A percentile compares a stretch with the other conserved stretches of the same genome.
These are phyloP conservation scores for Astreopora myriophthalma DNA, from an alignment of 64 coral and sea anemone species.

Conservation along the genomic window DNA sequence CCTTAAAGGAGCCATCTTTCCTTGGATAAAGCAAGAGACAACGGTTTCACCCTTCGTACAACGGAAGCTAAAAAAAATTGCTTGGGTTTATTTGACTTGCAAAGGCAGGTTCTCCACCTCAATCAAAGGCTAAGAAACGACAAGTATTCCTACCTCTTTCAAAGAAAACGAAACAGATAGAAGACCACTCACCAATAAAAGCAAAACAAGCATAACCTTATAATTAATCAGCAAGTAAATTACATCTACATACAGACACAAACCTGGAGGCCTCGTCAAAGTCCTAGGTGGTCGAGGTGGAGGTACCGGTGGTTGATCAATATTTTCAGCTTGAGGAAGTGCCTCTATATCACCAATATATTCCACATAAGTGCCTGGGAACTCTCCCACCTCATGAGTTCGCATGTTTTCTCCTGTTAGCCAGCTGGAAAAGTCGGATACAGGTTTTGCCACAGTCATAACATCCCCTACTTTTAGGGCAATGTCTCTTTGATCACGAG, in stretches of 20 bases:
- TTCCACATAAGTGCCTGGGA: conserved; percentile 85
- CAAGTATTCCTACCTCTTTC: background rate
- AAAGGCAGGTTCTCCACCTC: background rate
- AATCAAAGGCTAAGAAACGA: background rate
- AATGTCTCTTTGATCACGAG: conserved; percentile 76
- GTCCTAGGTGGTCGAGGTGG: conserved; percentile 70
- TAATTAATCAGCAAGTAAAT: background rate
- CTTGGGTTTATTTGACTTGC: background rate
- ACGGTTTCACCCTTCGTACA: too few relatives aligned
- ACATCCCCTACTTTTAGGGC: conserved; percentile 73
- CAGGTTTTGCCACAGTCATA: conserved; percentile 71
- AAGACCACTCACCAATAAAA: background rate
- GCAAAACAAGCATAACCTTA: background rate
- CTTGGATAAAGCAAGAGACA: background rate
- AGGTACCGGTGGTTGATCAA: conserved; percentile 44
- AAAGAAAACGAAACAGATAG: conserved; percentile 4
- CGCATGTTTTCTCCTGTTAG: conserved; percentile 71
- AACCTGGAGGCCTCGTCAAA: background rate
- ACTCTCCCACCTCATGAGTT: conserved; percentile 78
- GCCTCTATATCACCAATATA: conserved; percentile 83
- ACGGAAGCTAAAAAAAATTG: background rate
- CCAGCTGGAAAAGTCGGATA: conserved; percentile 59
- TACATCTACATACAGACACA: too few relatives aligned
- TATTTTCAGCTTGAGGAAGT: conserved; percentile 4
- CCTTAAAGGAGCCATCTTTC: background rate